Evolutionary conservation across 2,888 invertebrate genomes (phyloP).

Genomic region (Phymatocera aterrima): DNA sequence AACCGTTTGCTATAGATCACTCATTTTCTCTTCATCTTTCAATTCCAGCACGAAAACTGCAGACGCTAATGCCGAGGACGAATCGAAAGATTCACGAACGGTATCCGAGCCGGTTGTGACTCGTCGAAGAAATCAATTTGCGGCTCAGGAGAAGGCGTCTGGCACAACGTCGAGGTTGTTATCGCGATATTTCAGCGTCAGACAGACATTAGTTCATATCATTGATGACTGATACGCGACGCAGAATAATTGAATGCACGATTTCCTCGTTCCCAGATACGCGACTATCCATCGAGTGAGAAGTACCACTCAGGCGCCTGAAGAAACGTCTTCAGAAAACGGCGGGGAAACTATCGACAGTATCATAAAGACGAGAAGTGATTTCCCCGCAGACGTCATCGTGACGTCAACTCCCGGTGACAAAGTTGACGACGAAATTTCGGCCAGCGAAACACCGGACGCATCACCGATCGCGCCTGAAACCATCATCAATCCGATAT

Average conservation of each 20-base stretch:
- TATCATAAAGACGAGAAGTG: not conserved
- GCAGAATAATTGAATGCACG: conserved; percentile 9
- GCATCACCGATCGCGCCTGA: conserved; percentile 23
- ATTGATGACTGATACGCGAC: not conserved
- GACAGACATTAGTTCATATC: not conserved
- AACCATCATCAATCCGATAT: conserved; percentile 45
- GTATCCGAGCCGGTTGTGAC: not conserved
- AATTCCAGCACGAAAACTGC: not conserved
- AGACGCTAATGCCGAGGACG: conserved; percentile 51
- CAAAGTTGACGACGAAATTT: conserved; percentile 54
- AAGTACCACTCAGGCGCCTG: conserved; percentile 61
- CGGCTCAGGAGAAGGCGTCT: conserved; percentile 52
- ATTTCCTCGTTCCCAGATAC: conserved; percentile 67
- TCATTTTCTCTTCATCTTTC: too few species aligned
- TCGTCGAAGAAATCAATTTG: conserved; percentile 36
- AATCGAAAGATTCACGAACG: conserved; percentile 40
- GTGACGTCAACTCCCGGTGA: conserved; percentile 28
- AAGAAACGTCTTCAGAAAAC: conserved; percentile 46
- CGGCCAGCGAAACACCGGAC: conserved; percentile 46
- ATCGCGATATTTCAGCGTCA: conserved; percentile 23
- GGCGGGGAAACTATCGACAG: conserved; percentile 25
- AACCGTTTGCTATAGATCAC: too few species aligned
- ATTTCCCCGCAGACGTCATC: not conserved
- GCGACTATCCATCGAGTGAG: conserved; percentile 72
- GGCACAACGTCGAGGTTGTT: conserved; percentile 65